Evolutionary conservation across 2,888 invertebrate species (phyloP), one percentile per base, ranked within the genome.

Genomic region (Trichogramma evanescens): DNA sequence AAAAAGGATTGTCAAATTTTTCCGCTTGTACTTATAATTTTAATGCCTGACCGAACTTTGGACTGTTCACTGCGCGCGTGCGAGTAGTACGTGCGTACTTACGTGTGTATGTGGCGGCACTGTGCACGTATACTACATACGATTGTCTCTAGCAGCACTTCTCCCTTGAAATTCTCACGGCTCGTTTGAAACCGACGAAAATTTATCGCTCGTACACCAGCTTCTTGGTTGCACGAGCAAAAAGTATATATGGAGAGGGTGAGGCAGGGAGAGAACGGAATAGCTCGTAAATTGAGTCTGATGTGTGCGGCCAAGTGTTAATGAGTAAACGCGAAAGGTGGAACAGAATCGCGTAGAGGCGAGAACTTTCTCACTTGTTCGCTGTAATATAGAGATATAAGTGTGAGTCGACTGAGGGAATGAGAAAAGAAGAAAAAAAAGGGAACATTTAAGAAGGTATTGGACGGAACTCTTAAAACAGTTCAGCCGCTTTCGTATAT

Each of bases 261-360:
- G 10, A 55, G 54, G 40, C 9, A 45, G 41, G 8, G 10, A 26
- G 26, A 26, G 26, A 26, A 26, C 39, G 57, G 57, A 26, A 6
- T 10, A 39, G 59, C 63, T 63, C 68, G 64, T 68, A 69, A 69
- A 68, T 66, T 58, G 63, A 65, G 62, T 61, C 65, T 59, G 65
- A 56, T 65, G 63, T 64, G 64, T 58, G 64, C 62, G 55, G 63
- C 59, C 59, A 62, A 60, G 61, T 63, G 62, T 61, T 62, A 59
- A 60, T 56, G 58, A 58, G 59, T 58, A 59, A 61, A 62, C 57
- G 63, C 54, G 59, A 65, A 55, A 65, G 54, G 56, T 50, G 54
- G 57, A 59, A 59, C 61, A 52, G 58, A 55, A 58, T 58, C 57
- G 56, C 48, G 50, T 39, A 4, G 59, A 54, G 57, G 56, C 54